These are phyloP conservation scores for Sipha maydis DNA, from an alignment of 2,888 invertebrate species.

Conservation along the genomic window DNA sequence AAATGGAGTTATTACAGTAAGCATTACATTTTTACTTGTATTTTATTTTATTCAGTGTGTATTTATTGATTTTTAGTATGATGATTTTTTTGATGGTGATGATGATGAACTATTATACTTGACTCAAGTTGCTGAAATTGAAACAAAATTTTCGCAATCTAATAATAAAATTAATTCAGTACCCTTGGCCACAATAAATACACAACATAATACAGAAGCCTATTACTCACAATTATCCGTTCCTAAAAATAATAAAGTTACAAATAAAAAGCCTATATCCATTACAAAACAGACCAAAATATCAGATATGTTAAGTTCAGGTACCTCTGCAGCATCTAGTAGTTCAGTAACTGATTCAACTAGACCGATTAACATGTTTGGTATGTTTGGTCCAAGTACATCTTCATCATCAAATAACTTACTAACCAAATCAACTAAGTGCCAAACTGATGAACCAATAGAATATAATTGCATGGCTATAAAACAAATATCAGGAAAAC, in stretches of 20 bases:
- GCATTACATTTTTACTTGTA: background rate
- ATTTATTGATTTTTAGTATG: slow-evolving; percentile 24
- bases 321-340: slow-evolving; percentile 16
- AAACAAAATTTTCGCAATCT: slow-evolving; percentile 29
- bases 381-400: slow-evolving; percentile 13
- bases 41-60: background rate
- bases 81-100: slow-evolving; percentile 63
- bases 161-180: background rate
- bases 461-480: background rate
- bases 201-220: slow-evolving; percentile 6
- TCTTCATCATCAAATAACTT: background rate
- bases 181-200: slow-evolving; percentile 6
- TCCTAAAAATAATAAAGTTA: background rate
- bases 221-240: background rate
- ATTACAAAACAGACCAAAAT: slow-evolving; percentile 37
- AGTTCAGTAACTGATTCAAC: background rate
- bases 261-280: background rate
- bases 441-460: background rate
- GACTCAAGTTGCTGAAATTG: slow-evolving; percentile 63
- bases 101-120: slow-evolving; percentile 64
- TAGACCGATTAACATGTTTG: slow-evolving; percentile 37
- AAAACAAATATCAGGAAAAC: slow-evolving; percentile 30
- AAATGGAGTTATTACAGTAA: slow-evolving; percentile 30
- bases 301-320: slow-evolving; percentile 44
- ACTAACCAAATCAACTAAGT: background rate